These are phyloP conservation scores for Laspeyria flexula DNA, from an alignment of 2,888 invertebrate genomes.

Conservation along the genomic window DNA sequence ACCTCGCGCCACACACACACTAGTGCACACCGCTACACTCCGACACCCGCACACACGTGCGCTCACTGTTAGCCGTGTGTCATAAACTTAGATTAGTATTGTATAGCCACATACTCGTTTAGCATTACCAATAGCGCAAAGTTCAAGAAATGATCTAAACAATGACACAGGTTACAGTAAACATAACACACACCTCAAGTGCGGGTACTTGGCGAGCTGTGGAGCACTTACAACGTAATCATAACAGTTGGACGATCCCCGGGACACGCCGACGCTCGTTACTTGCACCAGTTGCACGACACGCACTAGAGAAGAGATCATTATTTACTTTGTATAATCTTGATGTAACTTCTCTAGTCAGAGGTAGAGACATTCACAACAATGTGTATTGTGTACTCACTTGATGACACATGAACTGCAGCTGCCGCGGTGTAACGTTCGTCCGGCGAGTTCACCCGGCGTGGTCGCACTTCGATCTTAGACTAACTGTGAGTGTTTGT, in stretches of 20 bases:
- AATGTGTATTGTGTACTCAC: too few species aligned
- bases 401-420: background rate
- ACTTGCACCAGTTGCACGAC: too few species aligned
- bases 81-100: too few species aligned
- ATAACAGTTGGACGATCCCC: background rate
- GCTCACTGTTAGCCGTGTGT: background rate
- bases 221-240: background rate
- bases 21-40: conserved; percentile 8
- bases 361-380: too few species aligned
- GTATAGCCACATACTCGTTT: too few species aligned
- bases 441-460: background rate
- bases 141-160: too few species aligned
- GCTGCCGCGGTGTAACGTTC: background rate
- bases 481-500: conserved; percentile 10
- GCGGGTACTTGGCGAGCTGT: conserved; percentile 31
- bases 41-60: conserved; percentile 2
- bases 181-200: conserved; percentile 9
- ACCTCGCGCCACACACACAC: conserved; percentile 25
- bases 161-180: too few species aligned
- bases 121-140: too few species aligned
- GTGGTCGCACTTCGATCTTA: background rate
- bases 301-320: too few species aligned
- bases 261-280: too few species aligned
- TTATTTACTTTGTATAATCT: too few species aligned
- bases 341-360: too few species aligned